phyloP scores from a whole-genome alignment of 2,888 invertebrate genomes.

The Strigamia crassipes region DNA sequence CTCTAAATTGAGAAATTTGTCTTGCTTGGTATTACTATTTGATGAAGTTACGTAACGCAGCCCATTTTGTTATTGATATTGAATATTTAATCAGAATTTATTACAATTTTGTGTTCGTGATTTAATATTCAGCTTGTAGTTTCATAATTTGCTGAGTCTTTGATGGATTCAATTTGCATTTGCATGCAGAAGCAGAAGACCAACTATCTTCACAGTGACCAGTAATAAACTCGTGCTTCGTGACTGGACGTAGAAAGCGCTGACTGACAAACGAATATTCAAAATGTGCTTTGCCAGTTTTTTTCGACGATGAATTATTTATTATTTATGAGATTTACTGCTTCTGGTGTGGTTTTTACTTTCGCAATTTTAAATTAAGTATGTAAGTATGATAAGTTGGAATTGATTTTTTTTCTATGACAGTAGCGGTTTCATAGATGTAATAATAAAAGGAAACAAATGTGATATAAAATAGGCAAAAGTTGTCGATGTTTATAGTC shows the following conservation, averaged over 20 bases:
- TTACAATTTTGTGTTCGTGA: not conserved
- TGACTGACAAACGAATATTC: not conserved
- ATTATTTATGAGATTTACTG: not conserved
- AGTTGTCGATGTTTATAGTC: constrained; percentile 35
- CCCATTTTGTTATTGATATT: not conserved
- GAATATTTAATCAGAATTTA: not conserved
- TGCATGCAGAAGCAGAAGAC: not conserved
- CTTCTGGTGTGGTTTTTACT: not conserved
- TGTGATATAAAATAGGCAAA: constrained; percentile 16
- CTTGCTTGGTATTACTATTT: not conserved
- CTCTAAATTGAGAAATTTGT: not conserved
- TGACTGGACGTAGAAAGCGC: not conserved
- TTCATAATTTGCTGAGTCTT: not conserved
- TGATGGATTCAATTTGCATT: not conserved
- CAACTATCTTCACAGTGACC: not conserved
- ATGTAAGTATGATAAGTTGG: not conserved
- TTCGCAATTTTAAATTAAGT: not conserved
- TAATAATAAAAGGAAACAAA: constrained; percentile 28
- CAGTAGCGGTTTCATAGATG: not conserved
- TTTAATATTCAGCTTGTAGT: not conserved
- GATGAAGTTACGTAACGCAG: not conserved
- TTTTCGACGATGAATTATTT: not conserved
- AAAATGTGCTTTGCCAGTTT: not conserved
- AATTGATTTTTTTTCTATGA: not conserved
- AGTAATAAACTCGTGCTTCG: not conserved